phyloP scores from a whole-genome alignment of 2,888 invertebrate species.

The Parelbella ahira region DNA sequence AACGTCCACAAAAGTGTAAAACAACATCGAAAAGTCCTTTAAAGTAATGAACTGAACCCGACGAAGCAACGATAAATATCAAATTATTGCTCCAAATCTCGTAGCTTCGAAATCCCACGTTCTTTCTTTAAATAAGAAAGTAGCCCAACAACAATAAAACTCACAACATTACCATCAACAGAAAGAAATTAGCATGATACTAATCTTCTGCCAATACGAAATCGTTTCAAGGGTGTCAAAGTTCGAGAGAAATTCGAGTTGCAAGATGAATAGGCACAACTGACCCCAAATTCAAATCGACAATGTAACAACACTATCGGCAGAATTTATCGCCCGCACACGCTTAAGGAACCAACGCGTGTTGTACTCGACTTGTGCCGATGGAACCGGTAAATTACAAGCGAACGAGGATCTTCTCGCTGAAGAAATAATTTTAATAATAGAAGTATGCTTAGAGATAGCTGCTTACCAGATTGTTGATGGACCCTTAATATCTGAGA shows the following conservation, averaged over 20 bases:
- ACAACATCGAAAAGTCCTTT: too few species aligned
- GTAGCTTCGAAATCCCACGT: too few species aligned
- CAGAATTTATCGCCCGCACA: constrained; percentile 18
- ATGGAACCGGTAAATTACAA: constrained; percentile 2
- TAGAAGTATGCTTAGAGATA: too few species aligned
- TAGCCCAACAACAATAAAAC: constrained; percentile 2
- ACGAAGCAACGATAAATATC: too few species aligned
- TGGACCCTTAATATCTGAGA: too few species aligned
- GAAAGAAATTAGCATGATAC: constrained; percentile 22
- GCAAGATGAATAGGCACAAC: constrained; percentile 20
- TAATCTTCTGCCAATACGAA: constrained; percentile 18
- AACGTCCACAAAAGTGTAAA: too few species aligned
- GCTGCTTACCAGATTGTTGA: too few species aligned
- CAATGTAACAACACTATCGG: constrained; percentile 22
- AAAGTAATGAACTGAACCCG: too few species aligned
- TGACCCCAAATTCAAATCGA: constrained; percentile 24
- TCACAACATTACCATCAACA: constrained; percentile 19
- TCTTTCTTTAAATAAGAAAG: too few species aligned
- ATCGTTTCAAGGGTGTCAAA: constrained; percentile 20
- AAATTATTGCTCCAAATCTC: too few species aligned
- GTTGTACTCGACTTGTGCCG: constrained; percentile 4
- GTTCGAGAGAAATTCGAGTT: constrained; percentile 23
- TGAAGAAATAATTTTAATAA: not conserved
- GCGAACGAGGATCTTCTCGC: constrained; percentile 1
- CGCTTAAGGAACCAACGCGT: constrained; percentile 13